phyloP scores from a whole-genome alignment of 2,888 invertebrate species.

The Drosophila neutralis region DNA sequence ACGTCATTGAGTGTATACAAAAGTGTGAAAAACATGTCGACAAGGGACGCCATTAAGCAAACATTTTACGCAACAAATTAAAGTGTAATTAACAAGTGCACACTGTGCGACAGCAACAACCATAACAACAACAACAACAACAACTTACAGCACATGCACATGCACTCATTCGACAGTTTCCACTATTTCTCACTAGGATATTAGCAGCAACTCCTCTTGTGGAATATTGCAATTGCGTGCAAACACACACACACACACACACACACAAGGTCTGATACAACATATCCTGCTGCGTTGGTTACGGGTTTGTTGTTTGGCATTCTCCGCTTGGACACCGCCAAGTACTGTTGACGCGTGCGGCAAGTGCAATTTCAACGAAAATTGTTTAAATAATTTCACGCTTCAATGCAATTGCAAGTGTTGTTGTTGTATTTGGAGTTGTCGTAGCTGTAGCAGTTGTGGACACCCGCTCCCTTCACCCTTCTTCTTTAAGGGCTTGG shows the following conservation, averaged over 20 bases:
- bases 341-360: constrained; percentile 80
- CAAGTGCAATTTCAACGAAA: constrained; percentile 78
- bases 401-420: constrained; percentile 77
- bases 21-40: constrained; percentile 77
- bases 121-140: constrained; percentile 17
- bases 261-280: constrained; percentile 9
- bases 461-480: background rate
- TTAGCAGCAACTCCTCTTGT: constrained; percentile 65
- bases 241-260: constrained; percentile 24
- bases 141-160: constrained; percentile 13
- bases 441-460: background rate
- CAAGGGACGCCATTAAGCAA: constrained; percentile 75
- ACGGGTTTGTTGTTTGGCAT: constrained; percentile 57
- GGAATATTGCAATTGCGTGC: constrained; percentile 9
- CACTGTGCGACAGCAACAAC: constrained; percentile 56
- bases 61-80: constrained; percentile 82
- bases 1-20: constrained; percentile 69
- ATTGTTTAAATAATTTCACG: constrained; percentile 80
- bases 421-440: background rate
- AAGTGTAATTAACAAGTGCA: constrained; percentile 81
- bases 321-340: constrained; percentile 62
- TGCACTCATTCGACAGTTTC: constrained; percentile 22
- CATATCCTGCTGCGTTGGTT: constrained; percentile 54
- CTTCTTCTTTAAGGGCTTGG: constrained; percentile 6
- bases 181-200: constrained; percentile 43